Evolutionary conservation across 2,888 invertebrate species (phyloP).

Genomic region (Nomada lathburiana): DNA sequence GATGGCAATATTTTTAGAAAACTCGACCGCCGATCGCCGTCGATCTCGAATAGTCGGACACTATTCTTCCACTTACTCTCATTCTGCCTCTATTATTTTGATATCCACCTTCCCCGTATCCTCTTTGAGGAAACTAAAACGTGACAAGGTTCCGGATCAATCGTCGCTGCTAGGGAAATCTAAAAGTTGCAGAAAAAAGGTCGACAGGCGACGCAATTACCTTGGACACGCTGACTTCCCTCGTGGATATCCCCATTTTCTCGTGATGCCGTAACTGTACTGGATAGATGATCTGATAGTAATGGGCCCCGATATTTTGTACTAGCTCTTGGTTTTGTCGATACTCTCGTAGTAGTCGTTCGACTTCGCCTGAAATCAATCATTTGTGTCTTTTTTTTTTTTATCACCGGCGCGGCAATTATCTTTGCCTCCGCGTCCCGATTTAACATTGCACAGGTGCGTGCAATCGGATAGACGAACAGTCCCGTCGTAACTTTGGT

Average conservation of each 20-base stretch:
- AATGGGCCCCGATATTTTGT: constrained; percentile 95
- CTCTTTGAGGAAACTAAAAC: constrained; percentile 80
- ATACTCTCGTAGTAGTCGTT: constrained; percentile 95
- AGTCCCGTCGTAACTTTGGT: background rate
- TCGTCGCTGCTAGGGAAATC: background rate
- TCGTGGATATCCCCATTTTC: constrained; percentile 97
- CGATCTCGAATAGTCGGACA: background rate
- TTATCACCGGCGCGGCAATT: background rate
- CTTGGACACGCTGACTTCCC: constrained; percentile 95
- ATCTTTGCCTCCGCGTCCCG: constrained; percentile 24
- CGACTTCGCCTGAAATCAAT: constrained; percentile 92
- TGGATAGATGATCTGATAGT: constrained; percentile 97
- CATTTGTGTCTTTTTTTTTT: constrained; percentile 36
- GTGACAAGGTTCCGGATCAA: constrained; percentile 16
- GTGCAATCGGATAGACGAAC: background rate
- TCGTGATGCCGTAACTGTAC: constrained; percentile 97
- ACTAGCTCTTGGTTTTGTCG: constrained; percentile 97
- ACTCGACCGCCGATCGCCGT: constrained; percentile 15
- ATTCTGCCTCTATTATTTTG: constrained; percentile 85
- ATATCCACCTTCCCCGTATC: constrained; percentile 85
- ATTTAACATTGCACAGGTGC: background rate
- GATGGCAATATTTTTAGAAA: background rate
- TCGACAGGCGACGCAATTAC: constrained; percentile 84
- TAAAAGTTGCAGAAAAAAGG: background rate
- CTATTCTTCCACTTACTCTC: constrained; percentile 85